Base-by-base conservation (phyloP, 2,113 vertebrate species). In the Pipra filicauda region DNA sequence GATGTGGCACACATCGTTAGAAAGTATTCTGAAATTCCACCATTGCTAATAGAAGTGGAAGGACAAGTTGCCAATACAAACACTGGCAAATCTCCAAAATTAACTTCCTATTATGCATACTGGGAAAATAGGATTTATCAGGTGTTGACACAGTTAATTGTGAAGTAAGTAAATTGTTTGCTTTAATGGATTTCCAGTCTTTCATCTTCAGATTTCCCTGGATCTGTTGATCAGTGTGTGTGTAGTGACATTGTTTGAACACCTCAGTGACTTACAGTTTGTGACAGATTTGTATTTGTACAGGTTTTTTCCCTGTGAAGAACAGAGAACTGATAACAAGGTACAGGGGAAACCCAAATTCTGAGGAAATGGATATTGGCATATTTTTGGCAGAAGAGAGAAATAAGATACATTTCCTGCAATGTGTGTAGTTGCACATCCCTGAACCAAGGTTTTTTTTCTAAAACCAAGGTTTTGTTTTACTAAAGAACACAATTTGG, bases 71-170 rank as follows among this genome's bases (percentile, higher is more conserved):
- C 98, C 88, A 97, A 98, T 28, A 99, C 98, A 13, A 99, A 98
- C 93, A 99, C 97, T 4, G 98, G 99, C 81, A 99, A 96, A 96
- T 98, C 98, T 74, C 92, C 97, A 67, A 97, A 93, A 85, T 98
- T 99, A 98, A 92, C 95, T 37, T 83, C 96, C 59, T 99, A 99
- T 97, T 99, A 99, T 44, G 88, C 88, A 20, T 97, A 98, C 96
- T 99, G 99, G 99, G 99, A 99, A 94, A 96, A 77, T 15, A 98
- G 97, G 62, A 97, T 99, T 83, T 98, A 98, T 6, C 98, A 98
- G 11, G 97, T 94, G 31, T 95, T 99, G 54, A 97, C 96, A 51
- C 98, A 98, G 93, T 98, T 99, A 98, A 94, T 99, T 78, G 86
- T 99, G 37, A 99, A 98, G 99, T 99, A 97, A 97, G 98, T 94